Conservation (phyloP, 2,113 vertebrate genomes). For the Delphinapterus leucas region DNA sequence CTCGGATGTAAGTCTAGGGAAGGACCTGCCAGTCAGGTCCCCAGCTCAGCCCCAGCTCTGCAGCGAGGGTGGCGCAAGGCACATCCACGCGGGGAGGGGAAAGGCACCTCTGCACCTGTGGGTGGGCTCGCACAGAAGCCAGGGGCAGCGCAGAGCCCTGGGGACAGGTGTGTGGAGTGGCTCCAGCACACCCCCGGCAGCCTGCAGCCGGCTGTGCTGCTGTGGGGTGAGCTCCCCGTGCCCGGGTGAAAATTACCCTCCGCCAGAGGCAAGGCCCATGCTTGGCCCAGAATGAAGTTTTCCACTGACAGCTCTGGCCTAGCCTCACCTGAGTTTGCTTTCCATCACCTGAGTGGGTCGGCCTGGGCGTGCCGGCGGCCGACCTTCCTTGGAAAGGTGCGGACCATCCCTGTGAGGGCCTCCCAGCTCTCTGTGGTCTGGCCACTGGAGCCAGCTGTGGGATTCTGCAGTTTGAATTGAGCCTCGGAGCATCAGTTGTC, state of each 20-base stretch:
- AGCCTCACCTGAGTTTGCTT: slow-evolving; percentile 22
- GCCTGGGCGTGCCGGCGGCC: not conserved
- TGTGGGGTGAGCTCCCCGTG: rapidly evolving
- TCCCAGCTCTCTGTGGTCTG: not conserved
- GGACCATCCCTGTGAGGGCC: not conserved
- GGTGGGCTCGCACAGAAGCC: not conserved
- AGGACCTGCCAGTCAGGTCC: not conserved
- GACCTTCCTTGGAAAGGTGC: not conserved
- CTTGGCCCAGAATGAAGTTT: slow-evolving; percentile 51
- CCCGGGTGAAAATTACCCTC: not conserved
- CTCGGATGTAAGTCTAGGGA: not conserved
- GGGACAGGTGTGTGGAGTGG: too few relatives aligned
- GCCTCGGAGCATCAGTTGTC: rapidly evolving
- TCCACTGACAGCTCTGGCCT: not conserved
- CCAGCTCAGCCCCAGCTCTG: rapidly evolving
- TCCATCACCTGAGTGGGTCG: slow-evolving; percentile 37
- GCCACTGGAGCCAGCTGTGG: not conserved
- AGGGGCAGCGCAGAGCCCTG: rapidly evolving
- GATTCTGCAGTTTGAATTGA: rapidly evolving
- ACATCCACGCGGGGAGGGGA: rapidly evolving
- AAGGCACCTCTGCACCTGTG: not conserved
- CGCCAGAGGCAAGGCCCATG: not conserved
- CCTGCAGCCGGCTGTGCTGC: not conserved
- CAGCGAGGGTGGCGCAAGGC: not conserved
- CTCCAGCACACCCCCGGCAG: not conserved